Percentiles rank a stretch among this genome's conserved stretches.
Evolutionary conservation across 2,888 invertebrate genomes (phyloP).

Genomic region (Rotaria socialis): DNA sequence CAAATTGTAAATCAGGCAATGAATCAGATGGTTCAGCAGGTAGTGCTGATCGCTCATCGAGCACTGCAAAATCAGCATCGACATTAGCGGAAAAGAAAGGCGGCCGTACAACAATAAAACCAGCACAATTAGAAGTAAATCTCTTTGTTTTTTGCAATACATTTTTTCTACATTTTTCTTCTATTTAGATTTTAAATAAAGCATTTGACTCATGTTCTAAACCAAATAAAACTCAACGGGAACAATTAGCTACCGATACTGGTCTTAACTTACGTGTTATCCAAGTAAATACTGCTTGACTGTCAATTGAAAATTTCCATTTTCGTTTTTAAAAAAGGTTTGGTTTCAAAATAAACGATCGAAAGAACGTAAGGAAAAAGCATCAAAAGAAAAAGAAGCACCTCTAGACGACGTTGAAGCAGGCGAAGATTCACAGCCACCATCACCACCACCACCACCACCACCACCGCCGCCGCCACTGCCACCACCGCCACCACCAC

Average conservation of each 20-base stretch:
- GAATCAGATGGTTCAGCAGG: not conserved
- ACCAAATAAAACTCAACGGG: conserved; percentile 23
- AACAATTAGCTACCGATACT: conserved; percentile 21
- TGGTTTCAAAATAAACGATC: conserved; percentile 37
- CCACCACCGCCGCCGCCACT: no score
- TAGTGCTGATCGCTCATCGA: not conserved
- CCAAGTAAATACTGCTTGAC: not conserved
- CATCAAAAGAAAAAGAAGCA: not conserved
- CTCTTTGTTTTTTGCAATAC: not conserved
- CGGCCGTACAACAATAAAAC: conserved; percentile 21
- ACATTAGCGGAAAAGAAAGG: not conserved
- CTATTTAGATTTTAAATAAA: conserved; percentile 12
- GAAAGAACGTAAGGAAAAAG: conserved; percentile 31
- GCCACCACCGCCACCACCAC: not conserved
- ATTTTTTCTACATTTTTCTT: not conserved
- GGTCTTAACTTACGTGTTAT: conserved; percentile 3
- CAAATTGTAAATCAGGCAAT: conserved; percentile 7
- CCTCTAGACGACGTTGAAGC: not conserved
- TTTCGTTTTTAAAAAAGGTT: not conserved
- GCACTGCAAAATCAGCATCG: not conserved
- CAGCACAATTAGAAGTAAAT: conserved; percentile 28
- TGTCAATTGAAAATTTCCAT: not conserved
- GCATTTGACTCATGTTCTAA: not conserved
- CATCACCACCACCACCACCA: not conserved
- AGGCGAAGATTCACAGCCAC: not conserved